These are phyloP conservation scores for Drosophila suzukii DNA, from an alignment of 1,140 invertebrate genomes.

Conservation along the genomic window DNA sequence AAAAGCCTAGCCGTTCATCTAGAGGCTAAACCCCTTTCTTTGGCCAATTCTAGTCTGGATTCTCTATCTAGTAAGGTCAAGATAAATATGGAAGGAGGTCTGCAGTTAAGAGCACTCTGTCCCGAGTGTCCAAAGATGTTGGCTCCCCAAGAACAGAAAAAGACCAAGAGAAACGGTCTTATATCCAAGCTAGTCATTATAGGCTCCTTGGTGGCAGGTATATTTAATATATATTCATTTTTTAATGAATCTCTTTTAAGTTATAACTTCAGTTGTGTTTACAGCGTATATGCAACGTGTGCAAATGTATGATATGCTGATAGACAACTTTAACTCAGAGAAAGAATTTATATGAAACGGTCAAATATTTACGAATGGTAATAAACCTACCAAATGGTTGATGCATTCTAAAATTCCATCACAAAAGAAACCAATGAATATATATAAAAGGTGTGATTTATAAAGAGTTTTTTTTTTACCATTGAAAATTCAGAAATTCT, in stretches of 20 bases:
- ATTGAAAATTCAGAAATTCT: no score
- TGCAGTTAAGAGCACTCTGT: not conserved
- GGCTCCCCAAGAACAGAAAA: no score
- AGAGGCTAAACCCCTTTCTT: conserved; percentile 1
- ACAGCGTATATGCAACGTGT: conserved; percentile 7
- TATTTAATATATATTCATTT: no score
- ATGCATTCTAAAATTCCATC: no score
- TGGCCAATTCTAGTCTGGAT: not conserved
- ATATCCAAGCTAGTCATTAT: not conserved
- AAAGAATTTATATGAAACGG: not conserved
- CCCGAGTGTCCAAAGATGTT: not conserved
- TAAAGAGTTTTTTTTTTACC: no score
- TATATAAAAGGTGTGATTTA: no score
- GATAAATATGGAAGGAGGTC: not conserved
- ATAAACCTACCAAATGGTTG: no score
- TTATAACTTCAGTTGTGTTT: not conserved
- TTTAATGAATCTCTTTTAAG: not conserved
- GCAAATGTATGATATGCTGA: not conserved
- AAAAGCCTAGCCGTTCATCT: not conserved
- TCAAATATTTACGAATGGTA: no score
- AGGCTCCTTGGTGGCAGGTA: conserved; percentile 6
- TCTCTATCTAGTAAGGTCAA: not conserved
- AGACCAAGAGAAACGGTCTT: not conserved
- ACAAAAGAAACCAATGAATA: no score
- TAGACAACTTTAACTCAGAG: not conserved